Conservation (phyloP, 1,140 invertebrate species). For the Papilio xuthus region DNA sequence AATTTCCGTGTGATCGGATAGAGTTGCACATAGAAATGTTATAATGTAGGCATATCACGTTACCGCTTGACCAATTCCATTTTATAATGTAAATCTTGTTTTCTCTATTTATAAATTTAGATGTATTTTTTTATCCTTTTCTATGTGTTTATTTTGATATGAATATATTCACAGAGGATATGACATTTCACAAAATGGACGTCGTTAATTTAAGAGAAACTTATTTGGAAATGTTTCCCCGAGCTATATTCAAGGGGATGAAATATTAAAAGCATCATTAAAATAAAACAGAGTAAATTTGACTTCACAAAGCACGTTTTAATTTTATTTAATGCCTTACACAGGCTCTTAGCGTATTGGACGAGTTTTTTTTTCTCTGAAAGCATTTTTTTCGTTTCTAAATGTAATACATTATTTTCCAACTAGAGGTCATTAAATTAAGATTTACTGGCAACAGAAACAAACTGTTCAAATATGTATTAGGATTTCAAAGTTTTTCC, state of each 20-base stretch:
- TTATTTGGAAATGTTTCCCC: constrained; percentile 3
- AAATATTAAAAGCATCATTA: constrained; percentile 22
- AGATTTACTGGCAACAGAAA: constrained; percentile 22
- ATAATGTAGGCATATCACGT: no score
- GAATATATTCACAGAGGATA: neutral
- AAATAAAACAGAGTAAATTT: constrained; percentile 15
- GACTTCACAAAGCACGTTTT: constrained; percentile 8
- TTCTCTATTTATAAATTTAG: no score
- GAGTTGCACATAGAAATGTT: neutral
- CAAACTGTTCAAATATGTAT: constrained; percentile 27
- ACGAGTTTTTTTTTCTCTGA: neutral
- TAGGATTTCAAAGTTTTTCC: constrained; percentile 17
- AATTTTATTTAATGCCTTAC: constrained; percentile 5
- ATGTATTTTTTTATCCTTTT: no score
- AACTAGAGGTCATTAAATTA: constrained; percentile 19
- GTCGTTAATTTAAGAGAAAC: neutral
- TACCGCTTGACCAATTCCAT: no score
- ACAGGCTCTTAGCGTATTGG: neutral
- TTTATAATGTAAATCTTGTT: no score
- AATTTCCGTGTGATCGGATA: neutral
- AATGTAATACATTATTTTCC: constrained; percentile 10
- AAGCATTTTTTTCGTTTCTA: neutral
- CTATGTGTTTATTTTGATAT: no score
- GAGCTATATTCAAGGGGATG: constrained; percentile 3
- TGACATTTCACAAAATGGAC: neutral